phyloP scores from a whole-genome alignment of 2,797 vertebrate species.

The Acanthornis magna region DNA sequence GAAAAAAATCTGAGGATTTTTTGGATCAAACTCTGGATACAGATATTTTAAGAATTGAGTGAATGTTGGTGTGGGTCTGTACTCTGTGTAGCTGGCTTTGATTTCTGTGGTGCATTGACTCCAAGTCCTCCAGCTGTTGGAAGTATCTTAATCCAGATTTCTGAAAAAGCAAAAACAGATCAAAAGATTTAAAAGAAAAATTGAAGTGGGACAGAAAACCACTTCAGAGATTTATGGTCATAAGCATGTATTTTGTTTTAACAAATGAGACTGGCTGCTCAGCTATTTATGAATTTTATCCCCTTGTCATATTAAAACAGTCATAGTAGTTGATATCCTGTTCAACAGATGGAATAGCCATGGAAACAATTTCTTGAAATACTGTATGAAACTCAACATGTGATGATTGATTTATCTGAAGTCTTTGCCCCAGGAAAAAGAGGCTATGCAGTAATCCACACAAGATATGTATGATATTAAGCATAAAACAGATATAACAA shows the following conservation, averaged over 20 bases:
- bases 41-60: neutral
- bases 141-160: neutral
- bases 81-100: neutral
- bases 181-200: neutral
- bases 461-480: neutral
- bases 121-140: neutral
- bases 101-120: neutral
- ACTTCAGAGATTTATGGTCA: neutral
- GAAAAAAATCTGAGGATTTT: neutral
- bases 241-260: neutral
- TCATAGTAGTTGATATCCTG: neutral
- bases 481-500: neutral
- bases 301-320: neutral
- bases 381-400: neutral
- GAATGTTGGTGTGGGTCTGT: neutral
- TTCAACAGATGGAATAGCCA: neutral
- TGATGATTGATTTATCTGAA: neutral
- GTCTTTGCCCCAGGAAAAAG: neutral
- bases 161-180: neutral
- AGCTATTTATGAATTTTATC: neutral
- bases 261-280: neutral
- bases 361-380: neutral
- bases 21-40: neutral
- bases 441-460: neutral
- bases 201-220: neutral